These are phyloP conservation scores for Agelas oroides DNA, from an alignment of 37 sponge, comb jelly and placozoan species.

Conservation along the genomic window DNA sequence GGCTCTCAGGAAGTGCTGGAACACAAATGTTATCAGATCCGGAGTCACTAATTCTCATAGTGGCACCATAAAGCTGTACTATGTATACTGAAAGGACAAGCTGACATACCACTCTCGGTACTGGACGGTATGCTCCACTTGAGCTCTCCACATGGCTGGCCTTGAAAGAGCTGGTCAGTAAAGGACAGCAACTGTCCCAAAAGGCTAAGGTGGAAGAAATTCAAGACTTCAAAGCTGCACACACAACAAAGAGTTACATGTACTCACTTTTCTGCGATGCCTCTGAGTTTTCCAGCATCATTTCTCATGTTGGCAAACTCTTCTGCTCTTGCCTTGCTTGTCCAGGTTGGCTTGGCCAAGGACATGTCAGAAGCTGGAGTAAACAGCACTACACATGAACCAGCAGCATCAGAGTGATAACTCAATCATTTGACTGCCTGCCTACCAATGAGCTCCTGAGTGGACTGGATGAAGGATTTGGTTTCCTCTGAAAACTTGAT, in stretches of 20 bases:
- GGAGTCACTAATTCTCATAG: not conserved
- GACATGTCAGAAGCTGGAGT: slow-evolving; percentile 79
- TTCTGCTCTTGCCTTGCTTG: slow-evolving; percentile 39
- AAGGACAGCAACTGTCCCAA: slow-evolving; percentile 74
- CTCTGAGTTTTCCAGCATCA: slow-evolving; percentile 54
- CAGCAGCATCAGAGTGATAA: too few species aligned
- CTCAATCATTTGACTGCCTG: not conserved
- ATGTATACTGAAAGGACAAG: too few species aligned
- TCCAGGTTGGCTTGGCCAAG: slow-evolving; percentile 65
- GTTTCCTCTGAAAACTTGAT: slow-evolving; percentile 77
- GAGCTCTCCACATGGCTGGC: slow-evolving; percentile 44
- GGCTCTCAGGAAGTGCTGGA: slow-evolving; percentile 33
- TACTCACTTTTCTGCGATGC: slow-evolving; percentile 72
- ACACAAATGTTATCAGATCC: too few species aligned
- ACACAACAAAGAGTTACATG: not conserved
- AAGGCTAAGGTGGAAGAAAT: slow-evolving; percentile 42
- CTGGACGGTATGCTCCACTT: slow-evolving; percentile 74
- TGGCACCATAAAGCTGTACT: not conserved
- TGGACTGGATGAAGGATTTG: slow-evolving; percentile 59
- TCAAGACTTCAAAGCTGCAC: not conserved
- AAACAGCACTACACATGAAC: too few species aligned
- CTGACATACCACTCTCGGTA: slow-evolving; percentile 42
- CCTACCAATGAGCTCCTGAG: slow-evolving; percentile 80
- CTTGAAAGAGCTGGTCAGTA: slow-evolving; percentile 74
- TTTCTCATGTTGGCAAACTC: slow-evolving; percentile 59